Evolutionary conservation across 2,888 invertebrate genomes (phyloP).

Genomic region (Dermolepida albohirtum): DNA sequence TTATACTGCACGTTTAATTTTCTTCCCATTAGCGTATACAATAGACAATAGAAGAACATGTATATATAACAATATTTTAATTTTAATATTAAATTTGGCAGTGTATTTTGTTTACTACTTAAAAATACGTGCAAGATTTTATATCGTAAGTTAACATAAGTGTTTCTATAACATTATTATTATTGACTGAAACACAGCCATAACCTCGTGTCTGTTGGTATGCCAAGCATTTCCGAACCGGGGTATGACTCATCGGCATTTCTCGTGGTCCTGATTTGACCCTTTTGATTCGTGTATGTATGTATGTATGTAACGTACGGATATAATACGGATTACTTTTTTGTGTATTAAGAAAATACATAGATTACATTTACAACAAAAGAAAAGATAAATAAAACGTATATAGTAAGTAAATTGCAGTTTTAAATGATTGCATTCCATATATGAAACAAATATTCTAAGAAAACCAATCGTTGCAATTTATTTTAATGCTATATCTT

Average conservation of each 20-base stretch:
- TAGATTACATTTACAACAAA: too few relatives aligned
- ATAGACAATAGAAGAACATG: too few relatives aligned
- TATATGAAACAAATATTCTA: not conserved
- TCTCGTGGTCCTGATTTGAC: slow-evolving; percentile 42
- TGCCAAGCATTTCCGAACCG: slow-evolving; percentile 50
- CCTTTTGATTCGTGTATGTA: slow-evolving; percentile 12
- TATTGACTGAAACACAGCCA: slow-evolving; percentile 30
- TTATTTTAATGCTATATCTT: not conserved
- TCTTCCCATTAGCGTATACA: too few relatives aligned
- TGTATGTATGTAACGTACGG: not conserved
- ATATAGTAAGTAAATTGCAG: not conserved
- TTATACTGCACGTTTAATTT: too few relatives aligned
- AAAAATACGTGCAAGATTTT: not conserved
- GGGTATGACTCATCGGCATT: slow-evolving; percentile 45
- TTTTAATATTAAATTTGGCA: too few relatives aligned
- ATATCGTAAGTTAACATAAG: too few relatives aligned
- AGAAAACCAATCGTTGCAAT: slow-evolving; percentile 1
- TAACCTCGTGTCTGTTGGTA: slow-evolving; percentile 39
- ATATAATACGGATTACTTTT: not conserved
- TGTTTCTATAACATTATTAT: not conserved
- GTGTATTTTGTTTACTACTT: too few relatives aligned
- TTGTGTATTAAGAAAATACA: not conserved
- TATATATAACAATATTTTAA: too few relatives aligned
- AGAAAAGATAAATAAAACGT: too few relatives aligned
- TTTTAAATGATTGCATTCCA: not conserved